These are phyloP conservation scores for Clarias gariepinus DNA, from an alignment of 2,113 vertebrate genomes.

Conservation along the genomic window DNA sequence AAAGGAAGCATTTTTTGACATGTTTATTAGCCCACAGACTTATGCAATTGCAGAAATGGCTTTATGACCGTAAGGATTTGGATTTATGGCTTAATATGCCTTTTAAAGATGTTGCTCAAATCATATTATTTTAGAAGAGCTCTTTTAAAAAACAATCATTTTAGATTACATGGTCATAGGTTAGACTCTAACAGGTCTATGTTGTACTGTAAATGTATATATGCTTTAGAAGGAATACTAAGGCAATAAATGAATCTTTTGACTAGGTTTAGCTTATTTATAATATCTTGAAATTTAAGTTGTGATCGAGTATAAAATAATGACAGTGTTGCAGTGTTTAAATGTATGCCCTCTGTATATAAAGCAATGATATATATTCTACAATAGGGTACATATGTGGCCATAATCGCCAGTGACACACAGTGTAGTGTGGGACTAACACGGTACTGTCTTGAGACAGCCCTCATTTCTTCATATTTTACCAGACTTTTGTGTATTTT, in stretches of 20 bases:
- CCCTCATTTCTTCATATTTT: too few species aligned
- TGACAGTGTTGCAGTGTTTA: not conserved
- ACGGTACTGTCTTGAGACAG: too few species aligned
- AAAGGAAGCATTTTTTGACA: not conserved
- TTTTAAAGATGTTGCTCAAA: not conserved
- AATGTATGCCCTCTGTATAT: not conserved
- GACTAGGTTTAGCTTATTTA: too few species aligned
- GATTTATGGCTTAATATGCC: too few species aligned
- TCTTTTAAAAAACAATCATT: too few species aligned
- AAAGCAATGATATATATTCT: not conserved
- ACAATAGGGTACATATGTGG: too few species aligned
- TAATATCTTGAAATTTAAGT: too few species aligned
- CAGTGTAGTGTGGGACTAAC: too few species aligned
- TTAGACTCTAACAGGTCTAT: not conserved
- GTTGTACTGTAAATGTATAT: not conserved
- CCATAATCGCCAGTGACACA: not conserved
- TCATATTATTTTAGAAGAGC: not conserved
- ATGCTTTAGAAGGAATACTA: not conserved
- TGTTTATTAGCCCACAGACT: not conserved
- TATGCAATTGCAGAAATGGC: not conserved
- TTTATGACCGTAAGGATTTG: too few species aligned
- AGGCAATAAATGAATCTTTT: not conserved
- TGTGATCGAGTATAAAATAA: not conserved
- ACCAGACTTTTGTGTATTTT: too few species aligned
- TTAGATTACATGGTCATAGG: not conserved